phyloP scores from a whole-genome alignment of 2,888 invertebrate species.

The Ditylenchus weischeri region DNA sequence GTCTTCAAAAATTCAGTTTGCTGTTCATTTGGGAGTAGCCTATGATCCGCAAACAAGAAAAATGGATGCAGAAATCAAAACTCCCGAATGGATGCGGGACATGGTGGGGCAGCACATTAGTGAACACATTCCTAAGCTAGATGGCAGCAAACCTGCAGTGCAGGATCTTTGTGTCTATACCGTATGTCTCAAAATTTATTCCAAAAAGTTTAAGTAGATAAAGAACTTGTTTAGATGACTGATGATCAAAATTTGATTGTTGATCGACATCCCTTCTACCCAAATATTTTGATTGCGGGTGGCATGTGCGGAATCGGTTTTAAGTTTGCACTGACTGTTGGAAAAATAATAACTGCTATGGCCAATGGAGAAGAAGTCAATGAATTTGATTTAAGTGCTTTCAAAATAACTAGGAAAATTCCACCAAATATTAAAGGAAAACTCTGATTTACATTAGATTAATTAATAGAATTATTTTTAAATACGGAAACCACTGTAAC shows the following conservation, averaged over 20 bases:
- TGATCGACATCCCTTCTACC: conserved; percentile 5
- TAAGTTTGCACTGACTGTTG: conserved; percentile 43
- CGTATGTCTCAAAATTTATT: conserved; percentile 40
- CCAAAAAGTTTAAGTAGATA: conserved; percentile 47
- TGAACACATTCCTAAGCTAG: conserved; percentile 35
- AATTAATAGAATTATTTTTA: no score
- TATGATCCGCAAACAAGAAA: conserved; percentile 12
- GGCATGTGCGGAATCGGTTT: conserved; percentile 55
- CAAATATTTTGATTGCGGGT: conserved; percentile 49
- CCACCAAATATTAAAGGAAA: conserved; percentile 22
- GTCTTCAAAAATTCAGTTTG: conserved; percentile 29
- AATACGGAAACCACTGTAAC: no score
- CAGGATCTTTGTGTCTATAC: conserved; percentile 36
- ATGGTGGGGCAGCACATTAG: conserved; percentile 30
- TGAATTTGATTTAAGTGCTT: conserved; percentile 23
- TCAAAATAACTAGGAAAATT: conserved; percentile 24
- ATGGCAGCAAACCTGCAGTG: conserved; percentile 24
- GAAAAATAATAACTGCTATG: conserved; percentile 34
- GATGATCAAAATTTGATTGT: conserved; percentile 11
- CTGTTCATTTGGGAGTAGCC: conserved; percentile 26
- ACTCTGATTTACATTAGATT: background rate
- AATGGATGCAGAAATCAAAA: conserved; percentile 11
- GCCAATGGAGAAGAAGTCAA: conserved; percentile 11
- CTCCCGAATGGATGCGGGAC: conserved; percentile 21
- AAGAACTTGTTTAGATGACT: conserved; percentile 37